Evolutionary conservation across 2,113 vertebrate species (phyloP), one percentile per base, ranked within the genome.

Genomic region (Synodontis membranacea): DNA sequence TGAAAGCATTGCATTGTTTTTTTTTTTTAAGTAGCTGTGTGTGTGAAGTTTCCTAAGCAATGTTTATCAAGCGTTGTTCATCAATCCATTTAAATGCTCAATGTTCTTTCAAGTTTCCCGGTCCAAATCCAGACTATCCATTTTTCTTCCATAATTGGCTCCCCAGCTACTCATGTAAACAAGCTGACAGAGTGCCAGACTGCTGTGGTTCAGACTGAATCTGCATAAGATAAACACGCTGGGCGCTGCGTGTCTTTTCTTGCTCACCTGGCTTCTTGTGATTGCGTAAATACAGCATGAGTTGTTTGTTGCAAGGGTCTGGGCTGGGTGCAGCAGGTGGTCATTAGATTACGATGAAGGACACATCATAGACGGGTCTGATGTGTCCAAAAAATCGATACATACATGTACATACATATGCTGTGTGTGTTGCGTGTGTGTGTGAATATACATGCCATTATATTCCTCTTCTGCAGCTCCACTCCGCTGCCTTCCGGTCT

Each of bases 31-130:
- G 84, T 54, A 80, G 74, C 46, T 86, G 58, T 66, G 44, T 66
- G 44, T 79, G 74, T 85, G 74, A 76, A 78, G 56, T 66, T 66
- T 79, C 46, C 84, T 85, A 23, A 85, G 64, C n/a, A 68, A 21
- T 85, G 84, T 78, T 79, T 76, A 44, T 39, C 44, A 66, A 80
- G 58, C 46, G 11, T 66, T 80, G 21, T 42, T 85, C 84, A 68
- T 52, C 48, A 31, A 79, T 85, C 58, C 58, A 42, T 85, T 80
- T 80, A 52, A 52, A 54, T n/a, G 21, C 19, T 80, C 66, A 79
- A 79, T 66, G 84, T 64, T 78, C 74, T 64, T 62, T 44, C n/a
- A 44, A 37, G 34, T 62, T 79, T 66, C 44, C 62, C 4, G 28
- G 7, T 12, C 60, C 48, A 68, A 66, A 58, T 66, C 25, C 44